Evolutionary conservation across 2,888 invertebrate species (phyloP).

Genomic region (Danaus chrysippus): DNA sequence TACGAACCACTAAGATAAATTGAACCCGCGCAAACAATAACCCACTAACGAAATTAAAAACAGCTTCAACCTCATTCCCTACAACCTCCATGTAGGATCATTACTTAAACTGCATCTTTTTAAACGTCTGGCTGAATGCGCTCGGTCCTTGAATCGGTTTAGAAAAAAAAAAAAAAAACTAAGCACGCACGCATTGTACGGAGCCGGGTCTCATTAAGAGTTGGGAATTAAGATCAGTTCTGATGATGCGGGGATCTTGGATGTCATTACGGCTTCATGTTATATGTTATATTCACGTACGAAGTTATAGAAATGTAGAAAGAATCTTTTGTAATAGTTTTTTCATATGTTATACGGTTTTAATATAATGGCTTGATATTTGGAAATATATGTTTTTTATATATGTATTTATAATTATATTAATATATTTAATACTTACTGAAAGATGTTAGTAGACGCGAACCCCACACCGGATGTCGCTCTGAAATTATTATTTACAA

Average conservation of each 20-base stretch:
- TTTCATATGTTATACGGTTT: constrained; percentile 28
- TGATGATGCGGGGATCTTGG: constrained; percentile 73
- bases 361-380: constrained; percentile 22
- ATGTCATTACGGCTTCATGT: constrained; percentile 63
- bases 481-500: no score
- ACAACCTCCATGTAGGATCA: constrained; percentile 55
- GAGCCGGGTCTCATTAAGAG: constrained; percentile 76
- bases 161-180: constrained; percentile 61
- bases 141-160: constrained; percentile 57
- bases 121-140: constrained; percentile 68
- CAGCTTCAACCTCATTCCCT: constrained; percentile 42
- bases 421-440: constrained; percentile 12
- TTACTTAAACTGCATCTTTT: constrained; percentile 75
- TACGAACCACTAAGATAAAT: constrained; percentile 35
- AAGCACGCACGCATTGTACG: constrained; percentile 72
- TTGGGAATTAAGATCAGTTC: constrained; percentile 67
- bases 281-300: constrained; percentile 39
- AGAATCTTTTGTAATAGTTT: constrained; percentile 37
- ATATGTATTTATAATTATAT: background rate
- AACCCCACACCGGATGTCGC: constrained; percentile 11
- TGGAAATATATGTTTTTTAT: background rate
- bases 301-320: constrained; percentile 37
- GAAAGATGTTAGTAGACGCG: constrained; percentile 19
- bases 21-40: constrained; percentile 42
- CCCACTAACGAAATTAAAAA: constrained; percentile 58